phyloP scores from a whole-genome alignment of 2,888 invertebrate genomes.

The Polydrusus tereticollis region DNA sequence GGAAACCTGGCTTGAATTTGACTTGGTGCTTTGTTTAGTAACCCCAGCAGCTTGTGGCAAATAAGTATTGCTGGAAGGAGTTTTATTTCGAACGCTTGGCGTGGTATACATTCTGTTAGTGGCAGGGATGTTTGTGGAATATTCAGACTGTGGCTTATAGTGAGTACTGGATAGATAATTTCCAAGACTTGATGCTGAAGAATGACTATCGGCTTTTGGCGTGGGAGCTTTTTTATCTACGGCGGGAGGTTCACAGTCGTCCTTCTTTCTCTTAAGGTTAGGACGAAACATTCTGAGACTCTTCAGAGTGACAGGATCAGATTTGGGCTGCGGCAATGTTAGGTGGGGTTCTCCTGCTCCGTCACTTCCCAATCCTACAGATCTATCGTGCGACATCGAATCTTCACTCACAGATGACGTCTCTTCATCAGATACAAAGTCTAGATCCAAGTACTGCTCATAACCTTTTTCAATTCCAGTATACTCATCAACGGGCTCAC shows the following conservation, averaged over 20 bases:
- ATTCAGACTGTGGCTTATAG: neutral
- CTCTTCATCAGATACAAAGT: conserved; percentile 58
- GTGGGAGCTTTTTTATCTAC: conserved; percentile 15
- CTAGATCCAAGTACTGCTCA: conserved; percentile 60
- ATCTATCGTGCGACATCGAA: conserved; percentile 68
- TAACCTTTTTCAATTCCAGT: conserved; percentile 62
- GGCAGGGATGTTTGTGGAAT: neutral
- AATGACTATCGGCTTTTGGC: neutral
- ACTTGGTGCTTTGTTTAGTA: conserved; percentile 5
- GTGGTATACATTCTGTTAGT: neutral
- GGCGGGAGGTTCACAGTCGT: conserved; percentile 20
- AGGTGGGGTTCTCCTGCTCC: conserved; percentile 60
- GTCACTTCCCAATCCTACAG: conserved; percentile 68
- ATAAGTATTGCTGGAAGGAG: neutral
- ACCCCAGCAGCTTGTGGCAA: conserved; percentile 16
- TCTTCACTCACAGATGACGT: conserved; percentile 64
- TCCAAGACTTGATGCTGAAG: neutral
- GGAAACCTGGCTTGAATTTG: neutral
- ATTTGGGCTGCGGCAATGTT: conserved; percentile 54
- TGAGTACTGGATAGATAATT: conserved; percentile 4
- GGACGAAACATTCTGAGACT: conserved; percentile 70
- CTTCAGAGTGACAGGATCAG: conserved; percentile 70
- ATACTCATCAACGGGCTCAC: conserved; percentile 69
- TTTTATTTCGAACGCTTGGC: neutral
- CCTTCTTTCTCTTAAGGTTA: conserved; percentile 59